These are phyloP conservation scores for Andrena cerasifolii DNA, from an alignment of 1,140 invertebrate genomes.

Conservation along the genomic window DNA sequence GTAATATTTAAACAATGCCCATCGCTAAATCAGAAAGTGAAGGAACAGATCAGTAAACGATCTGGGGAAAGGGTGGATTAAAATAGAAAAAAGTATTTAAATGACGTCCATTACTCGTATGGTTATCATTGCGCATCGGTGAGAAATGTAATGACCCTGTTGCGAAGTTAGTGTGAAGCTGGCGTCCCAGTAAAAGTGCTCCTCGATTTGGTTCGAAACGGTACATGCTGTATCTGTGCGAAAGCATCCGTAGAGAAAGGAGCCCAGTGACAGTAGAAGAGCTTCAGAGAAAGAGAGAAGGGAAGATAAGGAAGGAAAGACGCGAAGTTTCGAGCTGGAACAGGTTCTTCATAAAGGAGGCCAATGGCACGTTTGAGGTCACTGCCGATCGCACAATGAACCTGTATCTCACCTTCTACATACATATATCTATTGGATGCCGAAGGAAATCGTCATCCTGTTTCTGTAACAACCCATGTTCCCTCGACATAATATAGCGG, in stretches of 20 bases:
- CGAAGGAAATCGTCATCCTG: not conserved
- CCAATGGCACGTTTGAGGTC: slow-evolving; percentile 73
- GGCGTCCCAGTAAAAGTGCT: slow-evolving; percentile 54
- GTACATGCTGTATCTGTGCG: slow-evolving; percentile 55
- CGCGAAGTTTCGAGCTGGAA: slow-evolving; percentile 52
- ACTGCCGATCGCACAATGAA: slow-evolving; percentile 56
- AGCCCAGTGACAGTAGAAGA: not conserved
- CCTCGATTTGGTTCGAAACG: slow-evolving; percentile 42
- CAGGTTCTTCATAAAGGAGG: slow-evolving; percentile 73
- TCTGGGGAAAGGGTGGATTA: too few species aligned
- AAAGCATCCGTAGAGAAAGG: slow-evolving; percentile 53
- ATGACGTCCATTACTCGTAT: too few species aligned
- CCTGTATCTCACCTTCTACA: slow-evolving; percentile 9
- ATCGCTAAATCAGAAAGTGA: too few species aligned
- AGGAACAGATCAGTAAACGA: too few species aligned
- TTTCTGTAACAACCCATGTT: slow-evolving; percentile 18
- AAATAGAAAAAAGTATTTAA: too few species aligned
- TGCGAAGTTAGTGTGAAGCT: not conserved
- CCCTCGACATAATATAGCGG: not conserved
- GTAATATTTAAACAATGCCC: too few species aligned
- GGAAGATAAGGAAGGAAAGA: slow-evolving; percentile 49
- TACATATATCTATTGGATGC: not conserved
- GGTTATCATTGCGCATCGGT: too few species aligned
- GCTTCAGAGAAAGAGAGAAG: slow-evolving; percentile 22
- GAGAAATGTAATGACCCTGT: not conserved